Evolutionary conservation across 2,888 invertebrate species (phyloP), one percentile per base, ranked within the genome.

Genomic region (Beris morrisii): DNA sequence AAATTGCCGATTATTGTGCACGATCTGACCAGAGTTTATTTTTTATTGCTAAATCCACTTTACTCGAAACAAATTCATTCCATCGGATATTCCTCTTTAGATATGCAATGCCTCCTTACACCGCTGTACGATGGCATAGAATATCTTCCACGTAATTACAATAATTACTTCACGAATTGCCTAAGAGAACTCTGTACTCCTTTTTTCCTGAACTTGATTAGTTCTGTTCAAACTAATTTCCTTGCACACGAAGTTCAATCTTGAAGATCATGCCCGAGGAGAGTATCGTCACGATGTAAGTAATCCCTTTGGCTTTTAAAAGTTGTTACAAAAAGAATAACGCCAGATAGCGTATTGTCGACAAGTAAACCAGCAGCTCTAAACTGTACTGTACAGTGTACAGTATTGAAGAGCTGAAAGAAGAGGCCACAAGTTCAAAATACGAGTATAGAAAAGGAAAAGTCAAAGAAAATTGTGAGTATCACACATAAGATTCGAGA

Each of bases 151-250:
- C 43, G 66, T 68, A 68, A 68, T 68, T 68, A 68, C 68, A 66
- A 68, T 68, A 68, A 68, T 68, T 68, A 66, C 68, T 68, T 66
- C 68, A 68, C 68, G 68, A 68, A 58, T 66, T 63, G 58, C 64
- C 56, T 32, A 65, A 65, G 65, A 61, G 54, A 44, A 54, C 32
- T 53, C 32, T 56, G 55, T 65, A 56, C 38, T 44, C 64, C 48
- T 65, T 63, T 65, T 53, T 61, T 46, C 65, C 56, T 57, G 61
- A 57, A 68, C 66, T 68, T 68, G 68, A 68, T 68, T 68, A 68
- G 66, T 66, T 66, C 61, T 63, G 68, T 66, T 66, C 63, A 66
- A 68, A 58, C 68, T 68, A 68, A 68, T 68, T 68, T 68, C 57
- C 68, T 66, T 66, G 68, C 68, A 68, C 68, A 68, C 68, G 68